phyloP scores from a whole-genome alignment of 2,113 vertebrate genomes.

The Butorides virescens region DNA sequence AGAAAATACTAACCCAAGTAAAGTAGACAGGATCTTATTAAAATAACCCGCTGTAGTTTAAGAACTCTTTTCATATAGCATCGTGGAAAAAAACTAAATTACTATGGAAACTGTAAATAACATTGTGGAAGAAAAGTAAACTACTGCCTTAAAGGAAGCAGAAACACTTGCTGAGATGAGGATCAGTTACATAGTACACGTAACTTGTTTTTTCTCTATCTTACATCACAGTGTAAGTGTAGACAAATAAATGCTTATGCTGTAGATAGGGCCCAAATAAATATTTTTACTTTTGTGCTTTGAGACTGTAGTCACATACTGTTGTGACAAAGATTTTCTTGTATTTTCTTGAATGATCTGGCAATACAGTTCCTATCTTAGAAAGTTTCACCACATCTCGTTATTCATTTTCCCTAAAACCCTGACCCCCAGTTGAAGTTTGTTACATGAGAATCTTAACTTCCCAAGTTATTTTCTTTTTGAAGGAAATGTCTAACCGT shows the following conservation, averaged over 20 bases:
- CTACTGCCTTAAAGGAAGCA: neutral
- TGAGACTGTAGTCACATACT: neutral
- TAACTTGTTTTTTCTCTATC: neutral
- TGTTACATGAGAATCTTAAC: neutral
- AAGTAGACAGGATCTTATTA: neutral
- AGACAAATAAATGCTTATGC: neutral
- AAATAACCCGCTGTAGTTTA: neutral
- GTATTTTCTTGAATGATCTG: neutral
- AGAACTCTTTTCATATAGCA: neutral
- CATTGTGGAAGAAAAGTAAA: neutral
- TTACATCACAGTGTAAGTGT: neutral
- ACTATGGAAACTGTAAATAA: neutral
- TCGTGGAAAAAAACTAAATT: neutral
- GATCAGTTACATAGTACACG: neutral
- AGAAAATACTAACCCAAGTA: neutral
- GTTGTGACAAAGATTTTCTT: neutral
- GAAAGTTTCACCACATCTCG: neutral
- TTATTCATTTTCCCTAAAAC: neutral
- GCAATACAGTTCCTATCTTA: neutral
- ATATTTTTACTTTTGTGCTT: neutral
- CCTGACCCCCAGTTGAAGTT: neutral
- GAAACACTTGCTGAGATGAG: neutral
- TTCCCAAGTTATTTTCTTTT: neutral
- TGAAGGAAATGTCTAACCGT: neutral
- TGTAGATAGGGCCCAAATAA: neutral